Conservation (phyloP, 1,140 invertebrate genomes). For the Sminthurides bifidus region DNA sequence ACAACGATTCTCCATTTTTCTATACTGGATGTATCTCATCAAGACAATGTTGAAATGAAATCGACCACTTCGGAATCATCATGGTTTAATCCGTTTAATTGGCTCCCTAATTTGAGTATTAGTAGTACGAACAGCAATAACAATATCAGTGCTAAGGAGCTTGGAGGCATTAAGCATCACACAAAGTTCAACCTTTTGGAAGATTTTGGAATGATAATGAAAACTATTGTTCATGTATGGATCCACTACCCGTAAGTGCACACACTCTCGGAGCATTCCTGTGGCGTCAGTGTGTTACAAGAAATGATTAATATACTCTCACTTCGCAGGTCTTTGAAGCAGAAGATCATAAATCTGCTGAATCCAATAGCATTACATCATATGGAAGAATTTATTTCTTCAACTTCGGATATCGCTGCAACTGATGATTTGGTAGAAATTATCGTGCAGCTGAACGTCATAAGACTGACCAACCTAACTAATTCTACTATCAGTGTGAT, state of each 20-base stretch:
- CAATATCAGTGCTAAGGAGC: no score
- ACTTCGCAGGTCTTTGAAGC: conserved; percentile 47
- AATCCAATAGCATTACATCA: conserved; percentile 79
- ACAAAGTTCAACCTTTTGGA: neutral
- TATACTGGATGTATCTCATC: neutral
- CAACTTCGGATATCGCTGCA: conserved; percentile 52
- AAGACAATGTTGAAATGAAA: neutral
- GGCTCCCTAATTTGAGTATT: neutral
- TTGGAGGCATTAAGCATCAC: neutral
- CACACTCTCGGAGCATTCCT: neutral
- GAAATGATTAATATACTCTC: no score
- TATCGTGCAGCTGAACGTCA: conserved; percentile 12
- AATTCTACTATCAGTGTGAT: conserved; percentile 5
- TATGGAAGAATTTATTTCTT: conserved; percentile 65
- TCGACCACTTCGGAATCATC: neutral
- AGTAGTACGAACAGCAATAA: neutral
- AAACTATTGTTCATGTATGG: neutral
- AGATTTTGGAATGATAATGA: neutral
- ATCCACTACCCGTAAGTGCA: neutral
- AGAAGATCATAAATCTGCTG: conserved; percentile 70
- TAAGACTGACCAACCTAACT: conserved; percentile 6
- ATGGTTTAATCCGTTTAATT: neutral
- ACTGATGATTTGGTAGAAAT: conserved; percentile 14
- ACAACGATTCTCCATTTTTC: conserved; percentile 1
- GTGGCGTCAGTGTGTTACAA: neutral